phyloP scores from a whole-genome alignment of 2,888 invertebrate genomes.

The Mimachlamys varia region DNA sequence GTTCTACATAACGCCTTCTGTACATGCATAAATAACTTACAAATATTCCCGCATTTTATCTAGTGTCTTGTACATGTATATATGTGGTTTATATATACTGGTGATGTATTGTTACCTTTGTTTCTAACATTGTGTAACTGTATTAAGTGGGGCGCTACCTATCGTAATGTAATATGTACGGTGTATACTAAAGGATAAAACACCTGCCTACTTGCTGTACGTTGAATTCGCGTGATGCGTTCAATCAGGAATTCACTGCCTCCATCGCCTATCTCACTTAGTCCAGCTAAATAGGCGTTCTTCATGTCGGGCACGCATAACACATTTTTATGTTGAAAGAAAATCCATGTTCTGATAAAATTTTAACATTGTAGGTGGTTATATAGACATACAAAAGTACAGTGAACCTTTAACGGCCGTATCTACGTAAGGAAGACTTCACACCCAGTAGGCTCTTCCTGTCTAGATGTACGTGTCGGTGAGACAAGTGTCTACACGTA shows the following conservation, averaged over 20 bases:
- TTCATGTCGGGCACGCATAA: slow-evolving; percentile 21
- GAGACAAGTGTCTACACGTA: background rate
- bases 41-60: too few species aligned
- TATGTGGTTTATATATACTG: background rate
- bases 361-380: background rate
- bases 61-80: background rate
- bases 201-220: background rate
- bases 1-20: too few species aligned
- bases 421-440: background rate
- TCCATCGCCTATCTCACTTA: slow-evolving; percentile 2
- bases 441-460: background rate
- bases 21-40: too few species aligned
- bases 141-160: background rate
- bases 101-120: background rate
- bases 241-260: background rate
- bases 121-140: background rate
- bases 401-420: background rate
- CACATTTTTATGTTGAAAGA: slow-evolving; percentile 29
- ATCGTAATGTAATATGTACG: background rate
- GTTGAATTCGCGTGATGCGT: background rate
- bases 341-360: slow-evolving; percentile 28
- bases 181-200: background rate
- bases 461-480: background rate
- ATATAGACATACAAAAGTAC: slow-evolving; percentile 10
- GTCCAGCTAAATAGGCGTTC: background rate